Evolutionary conservation across 1,140 invertebrate species (phyloP).

Genomic region (Portunus trituberculatus): DNA sequence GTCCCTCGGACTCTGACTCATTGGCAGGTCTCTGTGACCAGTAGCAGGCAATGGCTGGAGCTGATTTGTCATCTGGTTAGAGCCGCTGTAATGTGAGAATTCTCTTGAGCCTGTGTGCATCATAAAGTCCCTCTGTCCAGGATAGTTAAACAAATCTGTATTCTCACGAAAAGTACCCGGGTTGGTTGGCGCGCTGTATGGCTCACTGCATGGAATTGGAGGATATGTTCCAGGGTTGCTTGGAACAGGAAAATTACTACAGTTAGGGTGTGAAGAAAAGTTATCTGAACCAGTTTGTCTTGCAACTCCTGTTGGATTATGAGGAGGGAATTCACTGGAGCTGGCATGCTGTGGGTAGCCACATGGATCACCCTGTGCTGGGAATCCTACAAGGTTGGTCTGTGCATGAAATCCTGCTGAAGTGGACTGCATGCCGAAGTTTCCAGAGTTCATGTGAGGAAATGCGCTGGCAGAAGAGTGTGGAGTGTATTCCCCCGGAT

Average conservation of each 20-base stretch:
- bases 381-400: constrained; percentile 53
- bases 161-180: constrained; percentile 58
- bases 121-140: constrained; percentile 50
- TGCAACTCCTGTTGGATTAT: constrained; percentile 53
- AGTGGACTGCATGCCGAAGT: constrained; percentile 51
- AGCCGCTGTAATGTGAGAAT: constrained; percentile 52
- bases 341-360: constrained; percentile 46
- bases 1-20: constrained; percentile 45
- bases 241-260: constrained; percentile 37
- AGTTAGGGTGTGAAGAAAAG: constrained; percentile 55
- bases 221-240: constrained; percentile 47
- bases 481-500: constrained; percentile 41
- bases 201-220: constrained; percentile 35
- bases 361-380: constrained; percentile 53
- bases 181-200: constrained; percentile 38
- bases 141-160: constrained; percentile 54
- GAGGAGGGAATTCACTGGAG: constrained; percentile 54
- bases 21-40: constrained; percentile 36
- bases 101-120: constrained; percentile 61
- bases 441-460: constrained; percentile 40
- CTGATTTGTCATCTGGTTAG: constrained; percentile 46
- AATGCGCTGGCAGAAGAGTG: constrained; percentile 33
- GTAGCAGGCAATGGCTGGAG: neutral
- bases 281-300: constrained; percentile 41
- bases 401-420: constrained; percentile 53